Evolutionary conservation across 2,113 vertebrate species (phyloP).

Genomic region (Notarius quadriscutis): DNA sequence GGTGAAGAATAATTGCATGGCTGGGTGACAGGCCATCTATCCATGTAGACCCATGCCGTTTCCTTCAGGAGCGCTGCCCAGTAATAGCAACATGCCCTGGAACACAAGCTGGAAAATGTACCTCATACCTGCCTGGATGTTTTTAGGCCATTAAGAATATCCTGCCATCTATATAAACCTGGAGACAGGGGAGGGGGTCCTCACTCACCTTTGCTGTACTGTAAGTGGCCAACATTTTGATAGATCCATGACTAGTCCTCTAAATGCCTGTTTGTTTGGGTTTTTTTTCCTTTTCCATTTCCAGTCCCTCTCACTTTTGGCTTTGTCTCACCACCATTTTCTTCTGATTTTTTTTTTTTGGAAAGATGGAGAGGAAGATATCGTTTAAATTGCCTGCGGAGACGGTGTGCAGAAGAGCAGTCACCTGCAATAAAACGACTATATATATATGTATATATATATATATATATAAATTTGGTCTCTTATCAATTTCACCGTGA

Average conservation of each 20-base stretch:
- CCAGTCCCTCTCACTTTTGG: neutral
- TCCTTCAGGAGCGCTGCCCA: constrained; percentile 46
- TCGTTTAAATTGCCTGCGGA: constrained; percentile 26
- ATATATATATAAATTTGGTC: neutral
- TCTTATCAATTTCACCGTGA: constrained; percentile 5
- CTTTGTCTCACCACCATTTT: neutral
- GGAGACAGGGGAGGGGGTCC: constrained; percentile 13
- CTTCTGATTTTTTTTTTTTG: neutral
- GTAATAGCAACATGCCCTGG: constrained; percentile 59
- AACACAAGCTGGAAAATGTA: constrained; percentile 55
- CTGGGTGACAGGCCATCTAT: constrained; percentile 55
- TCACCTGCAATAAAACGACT: constrained; percentile 39
- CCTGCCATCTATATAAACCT: constrained; percentile 45
- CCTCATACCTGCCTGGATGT: constrained; percentile 46
- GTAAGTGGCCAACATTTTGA: constrained; percentile 39
- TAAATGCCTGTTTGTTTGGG: constrained; percentile 11
- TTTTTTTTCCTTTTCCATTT: constrained; percentile 41
- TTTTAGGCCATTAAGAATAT: constrained; percentile 51
- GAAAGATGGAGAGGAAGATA: constrained; percentile 8
- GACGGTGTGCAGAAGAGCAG: constrained; percentile 6
- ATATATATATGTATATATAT: neutral
- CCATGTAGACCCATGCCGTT: constrained; percentile 46
- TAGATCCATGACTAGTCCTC: constrained; percentile 43
- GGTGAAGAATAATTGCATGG: constrained; percentile 57
- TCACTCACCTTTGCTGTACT: constrained; percentile 22